A percentile compares a stretch with the other conserved stretches of the same genome.
These are phyloP conservation scores for Mormyrops boulengeri DNA, from an alignment of 2,797 vertebrate species.

Conservation along the genomic window DNA sequence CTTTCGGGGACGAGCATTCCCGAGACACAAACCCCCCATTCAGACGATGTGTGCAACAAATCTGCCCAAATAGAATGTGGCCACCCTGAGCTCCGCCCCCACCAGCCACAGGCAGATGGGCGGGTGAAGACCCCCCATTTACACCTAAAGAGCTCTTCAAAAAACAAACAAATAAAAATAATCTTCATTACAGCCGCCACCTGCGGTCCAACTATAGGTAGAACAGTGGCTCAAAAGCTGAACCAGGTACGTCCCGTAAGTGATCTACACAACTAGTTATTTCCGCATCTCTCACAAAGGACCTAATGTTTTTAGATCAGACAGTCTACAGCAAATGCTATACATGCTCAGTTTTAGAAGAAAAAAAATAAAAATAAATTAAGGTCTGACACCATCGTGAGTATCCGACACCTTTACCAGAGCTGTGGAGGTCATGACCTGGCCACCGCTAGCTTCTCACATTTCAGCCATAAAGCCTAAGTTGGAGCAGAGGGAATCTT, in stretches of 20 bases:
- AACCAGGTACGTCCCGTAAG: background rate
- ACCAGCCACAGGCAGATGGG: background rate
- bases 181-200: background rate
- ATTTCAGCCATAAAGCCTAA: background rate
- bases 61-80: constrained; percentile 1
- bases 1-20: background rate
- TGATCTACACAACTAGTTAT: background rate
- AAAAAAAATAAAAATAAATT: background rate
- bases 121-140: background rate
- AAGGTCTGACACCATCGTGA: background rate
- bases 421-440: background rate
- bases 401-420: background rate
- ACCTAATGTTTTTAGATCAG: background rate
- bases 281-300: background rate
- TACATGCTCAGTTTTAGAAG: background rate
- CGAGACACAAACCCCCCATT: background rate
- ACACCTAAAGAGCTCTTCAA: background rate
- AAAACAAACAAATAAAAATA: background rate
- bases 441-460: background rate
- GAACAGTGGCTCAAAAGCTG: background rate
- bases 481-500: background rate
- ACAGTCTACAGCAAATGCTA: background rate
- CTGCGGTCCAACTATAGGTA: background rate
- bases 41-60: background rate
- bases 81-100: background rate